A percentile compares a stretch with the other conserved stretches of the same genome.
phyloP scores from a whole-genome alignment of 2,888 invertebrate genomes.

The Drosophila atripex region DNA sequence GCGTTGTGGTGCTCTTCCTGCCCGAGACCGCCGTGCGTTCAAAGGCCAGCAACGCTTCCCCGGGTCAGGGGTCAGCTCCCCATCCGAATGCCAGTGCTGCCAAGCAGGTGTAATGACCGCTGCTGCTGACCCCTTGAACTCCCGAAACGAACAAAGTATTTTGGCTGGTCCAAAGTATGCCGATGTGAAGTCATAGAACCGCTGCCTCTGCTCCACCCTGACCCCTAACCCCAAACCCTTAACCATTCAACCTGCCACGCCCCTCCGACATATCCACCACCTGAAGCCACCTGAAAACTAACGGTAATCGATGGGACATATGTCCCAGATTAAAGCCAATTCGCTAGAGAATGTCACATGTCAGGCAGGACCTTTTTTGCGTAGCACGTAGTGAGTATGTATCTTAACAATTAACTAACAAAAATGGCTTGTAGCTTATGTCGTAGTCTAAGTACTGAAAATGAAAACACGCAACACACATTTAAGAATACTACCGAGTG shows the following conservation, averaged over 20 bases:
- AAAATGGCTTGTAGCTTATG: conserved; percentile 66
- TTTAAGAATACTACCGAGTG: not conserved
- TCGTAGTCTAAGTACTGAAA: conserved; percentile 46
- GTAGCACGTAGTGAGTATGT: conserved; percentile 66
- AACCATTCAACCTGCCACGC: conserved; percentile 47
- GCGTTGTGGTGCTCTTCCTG: conserved; percentile 88
- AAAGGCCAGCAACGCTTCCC: conserved; percentile 28
- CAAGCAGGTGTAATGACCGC: conserved; percentile 67
- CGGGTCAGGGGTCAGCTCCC: conserved; percentile 16
- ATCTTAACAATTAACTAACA: conserved; percentile 43
- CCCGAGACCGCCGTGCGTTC: conserved; percentile 87
- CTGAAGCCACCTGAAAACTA: conserved; percentile 56
- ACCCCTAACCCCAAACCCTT: not conserved
- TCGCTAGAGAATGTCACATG: conserved; percentile 40
- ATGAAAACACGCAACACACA: conserved; percentile 30
- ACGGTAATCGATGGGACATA: conserved; percentile 36
- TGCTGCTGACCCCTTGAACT: conserved; percentile 9
- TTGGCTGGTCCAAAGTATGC: conserved; percentile 82
- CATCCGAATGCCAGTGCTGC: conserved; percentile 78
- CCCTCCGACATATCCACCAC: conserved; percentile 67
- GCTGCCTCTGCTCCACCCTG: conserved; percentile 7
- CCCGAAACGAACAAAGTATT: conserved; percentile 53
- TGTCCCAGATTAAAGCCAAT: conserved; percentile 65
- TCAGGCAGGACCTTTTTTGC: conserved; percentile 81
- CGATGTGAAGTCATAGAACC: conserved; percentile 18